Conservation (phyloP, 2,888 invertebrate species). For the Rhaphigaster nebulosa region DNA sequence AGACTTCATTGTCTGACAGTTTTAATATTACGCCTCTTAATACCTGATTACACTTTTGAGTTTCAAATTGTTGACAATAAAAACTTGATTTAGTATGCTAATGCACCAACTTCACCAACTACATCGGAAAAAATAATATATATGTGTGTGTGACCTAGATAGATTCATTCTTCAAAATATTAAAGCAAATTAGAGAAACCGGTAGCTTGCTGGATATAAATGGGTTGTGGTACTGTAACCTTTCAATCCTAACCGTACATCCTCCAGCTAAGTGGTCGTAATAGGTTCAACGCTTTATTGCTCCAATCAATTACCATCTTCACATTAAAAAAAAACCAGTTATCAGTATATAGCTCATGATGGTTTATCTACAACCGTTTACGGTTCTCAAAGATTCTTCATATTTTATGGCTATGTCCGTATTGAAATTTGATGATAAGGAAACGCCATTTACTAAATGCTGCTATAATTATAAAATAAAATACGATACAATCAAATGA, state of each 20-base stretch:
- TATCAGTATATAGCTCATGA: neutral
- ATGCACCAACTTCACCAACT: too few species aligned
- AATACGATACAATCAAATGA: neutral
- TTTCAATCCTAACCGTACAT: slow-evolving; percentile 16
- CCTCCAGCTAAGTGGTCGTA: neutral
- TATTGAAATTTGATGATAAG: neutral
- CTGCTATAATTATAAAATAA: neutral
- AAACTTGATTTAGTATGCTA: too few species aligned
- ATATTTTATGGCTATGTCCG: neutral
- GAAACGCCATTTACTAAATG: neutral
- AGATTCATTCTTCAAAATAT: neutral
- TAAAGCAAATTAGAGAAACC: neutral
- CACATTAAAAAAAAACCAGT: neutral
- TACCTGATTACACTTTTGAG: too few species aligned
- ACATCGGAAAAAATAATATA: too few species aligned
- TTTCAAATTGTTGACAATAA: too few species aligned
- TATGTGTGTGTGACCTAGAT: too few species aligned
- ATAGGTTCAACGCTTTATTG: neutral
- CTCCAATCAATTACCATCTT: neutral
- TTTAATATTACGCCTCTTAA: too few species aligned
- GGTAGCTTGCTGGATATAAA: neutral
- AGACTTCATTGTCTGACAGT: too few species aligned
- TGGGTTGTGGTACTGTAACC: neutral
- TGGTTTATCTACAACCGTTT: neutral
- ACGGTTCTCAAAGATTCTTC: neutral